Evolutionary conservation across 30 jellyfish, hydroid and myxozoan genomes (phyloP), one percentile per base, ranked within the genome.

Genomic region (Catostylus mosaicus): DNA sequence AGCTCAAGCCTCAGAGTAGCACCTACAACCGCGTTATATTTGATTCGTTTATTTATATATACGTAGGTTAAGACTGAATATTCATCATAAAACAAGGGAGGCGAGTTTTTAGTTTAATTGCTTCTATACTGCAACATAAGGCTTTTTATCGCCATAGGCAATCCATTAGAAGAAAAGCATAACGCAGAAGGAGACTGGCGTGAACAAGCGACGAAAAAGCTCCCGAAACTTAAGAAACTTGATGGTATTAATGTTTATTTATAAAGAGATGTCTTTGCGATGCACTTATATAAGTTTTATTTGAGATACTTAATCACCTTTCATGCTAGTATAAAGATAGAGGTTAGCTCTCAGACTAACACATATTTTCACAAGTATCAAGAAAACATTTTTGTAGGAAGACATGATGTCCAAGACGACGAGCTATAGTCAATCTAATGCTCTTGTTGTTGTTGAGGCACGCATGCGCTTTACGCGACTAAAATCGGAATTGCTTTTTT

Each of bases 111-210:
- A 26, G 51, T 63, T 32, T 63, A 20, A 5, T 4, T 2, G 45
- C 7, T 54, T 54, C n/a, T 18, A 3, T 3, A 3, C n/a, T 5
- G 7, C 69, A 27, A 8, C 8, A 56, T 56, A 6, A 7, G 8
- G 69, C 33, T 56, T 56, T 26, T 61, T 14, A 61, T 79, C 57
- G 35, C 9, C 46, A 6, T 43, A 93, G 98, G 98, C 24, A 93
- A 93, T 65, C 97, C 98, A 26, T 77, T 93, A 14, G 98, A 93
- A 65, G 96, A 83, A 64, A 93, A 93, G 67, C 98, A 93, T 74
- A n/a, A 83, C 19, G 92, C 96, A n/a, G 98, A 93, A 70, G 98
- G 98, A 0, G 96, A 86, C 67, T 93, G 98, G 98, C 86, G 98
- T 29, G 98, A 93, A 18, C 85, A 80, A 59, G 98, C 98, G 30